A percentile compares a stretch with the other conserved stretches of the same genome.
Evolutionary conservation across 2,888 invertebrate genomes (phyloP).

Genomic region (Agrilus biguttatus): DNA sequence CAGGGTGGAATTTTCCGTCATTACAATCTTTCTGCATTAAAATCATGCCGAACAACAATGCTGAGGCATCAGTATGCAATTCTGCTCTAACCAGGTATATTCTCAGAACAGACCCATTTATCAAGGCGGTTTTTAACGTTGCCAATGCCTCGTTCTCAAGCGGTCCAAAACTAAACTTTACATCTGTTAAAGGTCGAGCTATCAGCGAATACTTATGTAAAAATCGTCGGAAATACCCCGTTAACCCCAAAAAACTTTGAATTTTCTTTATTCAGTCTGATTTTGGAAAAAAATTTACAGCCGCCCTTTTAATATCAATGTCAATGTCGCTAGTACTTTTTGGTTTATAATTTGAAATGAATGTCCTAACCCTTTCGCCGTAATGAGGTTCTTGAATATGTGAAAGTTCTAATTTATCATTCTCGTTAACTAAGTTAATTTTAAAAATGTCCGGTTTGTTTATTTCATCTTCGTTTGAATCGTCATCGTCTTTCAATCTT

Average conservation of each 20-base stretch:
- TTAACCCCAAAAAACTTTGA: constrained; percentile 6
- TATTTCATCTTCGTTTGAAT: too few species aligned
- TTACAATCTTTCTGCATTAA: constrained; percentile 11
- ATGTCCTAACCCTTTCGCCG: too few species aligned
- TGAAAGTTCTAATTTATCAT: too few species aligned
- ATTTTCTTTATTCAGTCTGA: too few species aligned
- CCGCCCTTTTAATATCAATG: too few species aligned
- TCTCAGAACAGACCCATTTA: constrained; percentile 6
- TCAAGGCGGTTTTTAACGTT: constrained; percentile 8
- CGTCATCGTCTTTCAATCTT: too few species aligned
- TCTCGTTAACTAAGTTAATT: too few species aligned
- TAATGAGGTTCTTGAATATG: too few species aligned
- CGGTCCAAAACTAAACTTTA: constrained; percentile 9
- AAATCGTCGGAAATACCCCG: constrained; percentile 20
- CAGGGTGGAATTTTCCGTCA: not conserved
- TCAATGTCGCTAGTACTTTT: too few species aligned
- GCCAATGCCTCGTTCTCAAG: constrained; percentile 8
- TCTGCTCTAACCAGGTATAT: constrained; percentile 7
- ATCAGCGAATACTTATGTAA: constrained; percentile 14
- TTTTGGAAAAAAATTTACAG: too few species aligned
- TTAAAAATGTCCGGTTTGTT: too few species aligned
- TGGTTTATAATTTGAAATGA: too few species aligned
- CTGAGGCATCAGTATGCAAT: constrained; percentile 16
- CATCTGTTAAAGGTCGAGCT: constrained; percentile 16
- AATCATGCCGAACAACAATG: constrained; percentile 14